Base-by-base conservation (phyloP, 35 echinoderm and acorn worm species). In the Lytechinus variegatus region DNA sequence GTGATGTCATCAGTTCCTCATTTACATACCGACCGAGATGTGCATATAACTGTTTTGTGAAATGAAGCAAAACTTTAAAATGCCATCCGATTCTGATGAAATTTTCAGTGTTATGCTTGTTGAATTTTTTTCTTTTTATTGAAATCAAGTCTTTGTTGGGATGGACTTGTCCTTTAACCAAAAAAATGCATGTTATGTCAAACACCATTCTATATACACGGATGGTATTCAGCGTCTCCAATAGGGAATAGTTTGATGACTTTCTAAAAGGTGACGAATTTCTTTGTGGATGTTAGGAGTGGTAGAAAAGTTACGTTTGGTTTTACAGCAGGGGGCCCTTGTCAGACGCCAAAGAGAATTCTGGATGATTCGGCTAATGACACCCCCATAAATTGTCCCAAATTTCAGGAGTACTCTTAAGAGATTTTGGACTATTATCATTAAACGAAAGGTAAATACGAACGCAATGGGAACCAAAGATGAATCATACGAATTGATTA, bases 391-490 rank as follows among this genome's bases (percentile, higher is more conserved):
- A 79, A 79, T 79, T 79, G 66, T 79, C 19, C 66, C 19, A 79
- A 44, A 79, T 19, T 79, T 79, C 66, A 5, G 66, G n/a, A 16
- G n/a, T 79, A n/a, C 21, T 79, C 66, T 79, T 79, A 79, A 79
- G 0, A 5, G 19, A 19, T 79, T 1, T 24, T 79, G 1, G 7
- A 24, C 16, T 19, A 79, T 79, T 79, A 24, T 79, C 66, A 16
- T 79, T n/a, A 79, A 79, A 79, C 66, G 66, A n/a, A 79, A 79
- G n/a, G 66, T 79, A 79, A 79, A 79, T 79, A 79, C 66, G 66
- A 79, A 79, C 19, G 66, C n/a, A 24, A 16, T n/a, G 21, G 14
- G 21, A 79, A 79, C 66, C 8, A 24, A 79, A 79, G n/a, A 24
- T 79, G 66, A 79, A 16, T n/a, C 66, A 79, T 58, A 58, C 56